phyloP scores from a whole-genome alignment of 1,140 invertebrate species.

The Mya arenaria region DNA sequence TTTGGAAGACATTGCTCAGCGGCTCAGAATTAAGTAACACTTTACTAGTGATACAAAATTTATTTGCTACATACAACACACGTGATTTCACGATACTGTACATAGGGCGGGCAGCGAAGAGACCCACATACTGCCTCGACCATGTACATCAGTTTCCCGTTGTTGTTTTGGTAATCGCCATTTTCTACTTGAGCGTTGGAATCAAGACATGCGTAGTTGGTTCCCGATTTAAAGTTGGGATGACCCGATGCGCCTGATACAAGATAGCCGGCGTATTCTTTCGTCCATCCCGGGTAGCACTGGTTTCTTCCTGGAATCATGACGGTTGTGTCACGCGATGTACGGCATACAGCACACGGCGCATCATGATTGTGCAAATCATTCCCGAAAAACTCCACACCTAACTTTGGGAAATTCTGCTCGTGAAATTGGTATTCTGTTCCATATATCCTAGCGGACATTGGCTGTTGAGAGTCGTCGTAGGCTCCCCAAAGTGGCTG shows the following conservation, averaged over 20 bases:
- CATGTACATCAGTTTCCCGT: slow-evolving; percentile 56
- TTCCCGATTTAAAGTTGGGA: neutral
- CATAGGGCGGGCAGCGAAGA: slow-evolving; percentile 60
- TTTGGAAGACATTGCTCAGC: too few species aligned
- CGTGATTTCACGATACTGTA: slow-evolving; percentile 46
- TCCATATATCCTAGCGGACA: slow-evolving; percentile 6
- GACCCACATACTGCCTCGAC: slow-evolving; percentile 47
- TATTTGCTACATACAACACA: slow-evolving; percentile 67
- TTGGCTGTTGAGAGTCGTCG: neutral
- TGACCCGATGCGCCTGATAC: neutral
- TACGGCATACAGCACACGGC: slow-evolving; percentile 22
- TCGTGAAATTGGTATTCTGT: slow-evolving; percentile 17
- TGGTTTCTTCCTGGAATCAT: slow-evolving; percentile 45
- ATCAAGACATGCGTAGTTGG: slow-evolving; percentile 13
- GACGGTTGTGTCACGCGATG: neutral
- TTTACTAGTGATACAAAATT: too few species aligned
- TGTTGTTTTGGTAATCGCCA: neutral
- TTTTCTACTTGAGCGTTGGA: neutral
- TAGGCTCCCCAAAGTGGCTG: slow-evolving; percentile 27
- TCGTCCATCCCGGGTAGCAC: neutral
- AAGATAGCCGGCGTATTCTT: neutral
- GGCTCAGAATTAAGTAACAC: too few species aligned
- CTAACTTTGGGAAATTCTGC: neutral
- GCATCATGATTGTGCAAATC: slow-evolving; percentile 30
- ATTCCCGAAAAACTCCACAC: neutral